phyloP scores from a whole-genome alignment of 2,888 invertebrate species.

The Acanthosepion pharaonis region DNA sequence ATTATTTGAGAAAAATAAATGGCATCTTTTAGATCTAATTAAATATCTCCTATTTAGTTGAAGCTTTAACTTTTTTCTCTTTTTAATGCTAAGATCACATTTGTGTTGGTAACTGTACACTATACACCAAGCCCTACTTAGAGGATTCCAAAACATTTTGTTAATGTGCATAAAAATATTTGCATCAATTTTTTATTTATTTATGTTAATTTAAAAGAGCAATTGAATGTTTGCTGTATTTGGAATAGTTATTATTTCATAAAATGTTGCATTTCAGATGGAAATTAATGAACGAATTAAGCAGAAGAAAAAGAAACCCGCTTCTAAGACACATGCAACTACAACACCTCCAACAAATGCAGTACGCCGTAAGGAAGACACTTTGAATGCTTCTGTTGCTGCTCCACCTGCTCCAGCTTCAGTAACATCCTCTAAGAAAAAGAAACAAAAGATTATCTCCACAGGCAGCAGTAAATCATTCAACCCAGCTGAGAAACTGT shows the following conservation, averaged over 20 bases:
- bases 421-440: conserved; percentile 58
- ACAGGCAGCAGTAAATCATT: conserved; percentile 60
- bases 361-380: conserved; percentile 47
- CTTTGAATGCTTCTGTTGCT: conserved; percentile 47
- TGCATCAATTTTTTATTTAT: too few species aligned
- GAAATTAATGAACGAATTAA: conserved; percentile 63
- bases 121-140: too few species aligned
- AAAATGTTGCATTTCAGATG: conserved; percentile 55
- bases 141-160: too few species aligned
- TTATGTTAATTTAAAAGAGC: not conserved
- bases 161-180: too few species aligned
- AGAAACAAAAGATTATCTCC: conserved; percentile 70
- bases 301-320: conserved; percentile 55
- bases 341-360: conserved; percentile 50
- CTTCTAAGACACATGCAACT: conserved; percentile 38
- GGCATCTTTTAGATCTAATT: too few species aligned
- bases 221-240: not conserved
- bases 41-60: too few species aligned
- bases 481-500: conserved; percentile 76
- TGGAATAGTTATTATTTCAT: not conserved
- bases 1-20: too few species aligned
- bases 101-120: too few species aligned
- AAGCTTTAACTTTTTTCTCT: too few species aligned
- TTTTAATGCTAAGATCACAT: too few species aligned
- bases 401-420: conserved; percentile 40